Conservation (phyloP, 2,888 invertebrate genomes). For the Agrilus biguttatus region DNA sequence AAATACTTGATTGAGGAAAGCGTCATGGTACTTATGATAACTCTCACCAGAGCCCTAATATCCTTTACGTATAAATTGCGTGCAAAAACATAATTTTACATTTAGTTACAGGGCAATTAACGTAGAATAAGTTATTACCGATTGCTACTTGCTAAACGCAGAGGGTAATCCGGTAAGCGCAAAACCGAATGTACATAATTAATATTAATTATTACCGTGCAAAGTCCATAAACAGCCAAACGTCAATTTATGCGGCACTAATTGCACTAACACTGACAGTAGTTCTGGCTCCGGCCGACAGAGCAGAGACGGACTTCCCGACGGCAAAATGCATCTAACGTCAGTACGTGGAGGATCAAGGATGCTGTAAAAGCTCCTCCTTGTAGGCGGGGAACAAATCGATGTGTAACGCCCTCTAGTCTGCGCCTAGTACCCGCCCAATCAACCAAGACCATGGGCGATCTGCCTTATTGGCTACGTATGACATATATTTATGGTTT, state of each 20-base stretch:
- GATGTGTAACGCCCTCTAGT: conserved; percentile 16
- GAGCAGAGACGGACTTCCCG: conserved; percentile 19
- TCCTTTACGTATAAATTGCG: too few relatives aligned
- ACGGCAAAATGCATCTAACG: conserved; percentile 24
- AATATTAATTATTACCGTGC: conserved; percentile 11
- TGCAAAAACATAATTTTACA: too few relatives aligned
- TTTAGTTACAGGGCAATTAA: too few relatives aligned
- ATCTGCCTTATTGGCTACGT: conserved; percentile 10
- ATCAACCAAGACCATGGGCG: conserved; percentile 19
- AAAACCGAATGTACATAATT: conserved; percentile 5
- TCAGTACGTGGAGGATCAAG: conserved; percentile 21
- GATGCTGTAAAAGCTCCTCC: conserved; percentile 27
- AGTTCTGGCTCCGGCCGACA: conserved; percentile 14
- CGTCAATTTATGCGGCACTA: conserved; percentile 9
- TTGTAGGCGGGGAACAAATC: conserved; percentile 14
- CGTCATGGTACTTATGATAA: too few relatives aligned
- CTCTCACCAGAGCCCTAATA: too few relatives aligned
- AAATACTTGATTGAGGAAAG: too few relatives aligned
- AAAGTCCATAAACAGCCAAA: conserved; percentile 12
- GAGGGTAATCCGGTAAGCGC: too few relatives aligned
- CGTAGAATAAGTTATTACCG: too few relatives aligned
- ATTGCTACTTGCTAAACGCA: too few relatives aligned
- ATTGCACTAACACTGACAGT: conserved; percentile 12
- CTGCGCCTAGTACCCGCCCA: conserved; percentile 15
- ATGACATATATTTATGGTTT: conserved; percentile 10